A percentile compares a stretch with the other conserved stretches of the same genome.
Evolutionary conservation across 2,797 vertebrate genomes (phyloP).

Genomic region (Hyperoplus immaculatus): DNA sequence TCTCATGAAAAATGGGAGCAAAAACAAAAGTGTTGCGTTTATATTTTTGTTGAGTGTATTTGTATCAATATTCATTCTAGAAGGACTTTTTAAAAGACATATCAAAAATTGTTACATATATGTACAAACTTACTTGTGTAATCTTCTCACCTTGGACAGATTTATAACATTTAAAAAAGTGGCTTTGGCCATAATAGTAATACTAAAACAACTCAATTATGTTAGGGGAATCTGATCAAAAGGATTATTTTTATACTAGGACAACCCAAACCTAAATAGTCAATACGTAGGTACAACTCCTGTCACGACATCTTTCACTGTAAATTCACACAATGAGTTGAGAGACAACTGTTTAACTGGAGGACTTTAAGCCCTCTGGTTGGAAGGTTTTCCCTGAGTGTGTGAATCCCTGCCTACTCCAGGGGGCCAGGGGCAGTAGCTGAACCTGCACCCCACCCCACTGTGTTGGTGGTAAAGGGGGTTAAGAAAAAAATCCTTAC

Average conservation of each 20-base stretch:
- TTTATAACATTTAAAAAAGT: not conserved
- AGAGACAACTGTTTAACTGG: constrained; percentile 47
- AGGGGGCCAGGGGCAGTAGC: constrained; percentile 19
- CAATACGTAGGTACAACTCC: no score
- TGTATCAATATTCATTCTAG: not conserved
- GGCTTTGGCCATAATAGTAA: not conserved
- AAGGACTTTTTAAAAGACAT: not conserved
- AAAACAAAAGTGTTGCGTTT: no score
- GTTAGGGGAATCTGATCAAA: not conserved
- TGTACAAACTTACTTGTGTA: not conserved
- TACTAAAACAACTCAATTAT: not conserved
- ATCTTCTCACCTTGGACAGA: not conserved
- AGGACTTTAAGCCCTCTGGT: constrained; percentile 57
- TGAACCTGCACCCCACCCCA: constrained; percentile 19
- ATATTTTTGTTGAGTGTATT: no score
- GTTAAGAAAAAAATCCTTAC: constrained; percentile 35
- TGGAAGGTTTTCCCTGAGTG: constrained; percentile 58
- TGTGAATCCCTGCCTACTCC: constrained; percentile 38
- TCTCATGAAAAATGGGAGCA: no score
- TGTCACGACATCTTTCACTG: no score
- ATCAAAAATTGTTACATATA: not conserved
- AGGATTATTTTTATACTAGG: not conserved
- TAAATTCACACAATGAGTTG: constrained; percentile 33
- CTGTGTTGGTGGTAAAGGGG: constrained; percentile 17
- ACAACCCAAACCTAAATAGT: constrained; percentile 18